Conservation (phyloP, 1,140 invertebrate species). For the Spodoptera frugiperda region DNA sequence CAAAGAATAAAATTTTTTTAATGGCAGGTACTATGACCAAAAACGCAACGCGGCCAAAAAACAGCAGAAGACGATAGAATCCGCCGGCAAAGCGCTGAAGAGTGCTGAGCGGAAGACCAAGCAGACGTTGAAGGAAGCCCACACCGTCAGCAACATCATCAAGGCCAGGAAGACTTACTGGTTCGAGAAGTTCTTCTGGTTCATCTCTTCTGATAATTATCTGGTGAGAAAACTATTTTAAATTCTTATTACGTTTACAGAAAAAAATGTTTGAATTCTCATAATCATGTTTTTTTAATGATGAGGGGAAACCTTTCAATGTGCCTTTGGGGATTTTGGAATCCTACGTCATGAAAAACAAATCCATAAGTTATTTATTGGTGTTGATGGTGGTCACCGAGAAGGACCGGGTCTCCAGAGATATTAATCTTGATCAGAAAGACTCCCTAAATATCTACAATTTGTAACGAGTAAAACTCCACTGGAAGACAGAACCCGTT, state of each 20-base stretch:
- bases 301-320: neutral
- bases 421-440: too few species aligned
- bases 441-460: too few species aligned
- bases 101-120: slow-evolving; percentile 98
- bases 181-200: slow-evolving; percentile 99
- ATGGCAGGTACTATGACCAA: slow-evolving; percentile 97
- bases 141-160: slow-evolving; percentile 96
- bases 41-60: slow-evolving; percentile 97
- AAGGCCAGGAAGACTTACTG: slow-evolving; percentile 97
- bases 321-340: too few species aligned
- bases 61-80: slow-evolving; percentile 98
- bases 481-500: too few species aligned
- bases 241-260: neutral
- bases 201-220: slow-evolving; percentile 99
- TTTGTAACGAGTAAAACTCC: too few species aligned
- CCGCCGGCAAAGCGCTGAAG: slow-evolving; percentile 97
- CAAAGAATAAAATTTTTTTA: too few species aligned
- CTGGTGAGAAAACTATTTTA: slow-evolving; percentile 86
- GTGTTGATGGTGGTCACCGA: too few species aligned
- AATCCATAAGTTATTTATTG: too few species aligned
- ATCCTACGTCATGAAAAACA: too few species aligned
- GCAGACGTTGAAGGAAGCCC: slow-evolving; percentile 97
- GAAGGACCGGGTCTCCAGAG: too few species aligned
- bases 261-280: too few species aligned
- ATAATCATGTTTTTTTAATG: neutral